Evolutionary conservation across 2,113 vertebrate species (phyloP).

Genomic region (Microtus oregoni): DNA sequence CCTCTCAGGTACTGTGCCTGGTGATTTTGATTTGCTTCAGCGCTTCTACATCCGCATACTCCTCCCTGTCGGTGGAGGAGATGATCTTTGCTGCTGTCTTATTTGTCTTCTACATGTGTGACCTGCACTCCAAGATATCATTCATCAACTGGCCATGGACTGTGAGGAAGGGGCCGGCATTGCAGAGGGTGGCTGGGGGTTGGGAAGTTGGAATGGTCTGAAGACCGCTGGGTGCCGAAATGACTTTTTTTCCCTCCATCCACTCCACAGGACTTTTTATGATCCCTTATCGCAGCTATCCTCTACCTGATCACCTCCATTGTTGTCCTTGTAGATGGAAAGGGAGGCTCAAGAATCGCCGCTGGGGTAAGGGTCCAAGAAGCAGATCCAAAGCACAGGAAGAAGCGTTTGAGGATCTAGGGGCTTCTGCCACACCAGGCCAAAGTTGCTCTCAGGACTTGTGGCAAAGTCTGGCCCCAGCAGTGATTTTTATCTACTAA

Average conservation of each 20-base stretch:
- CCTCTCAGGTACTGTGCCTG: constrained; percentile 76
- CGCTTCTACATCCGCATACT: constrained; percentile 59
- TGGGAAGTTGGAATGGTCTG: neutral
- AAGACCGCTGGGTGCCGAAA: neutral
- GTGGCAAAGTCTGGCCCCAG: neutral
- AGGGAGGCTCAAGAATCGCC: constrained; percentile 47
- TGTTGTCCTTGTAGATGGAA: constrained; percentile 66
- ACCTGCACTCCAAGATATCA: constrained; percentile 70
- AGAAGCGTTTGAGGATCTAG: neutral
- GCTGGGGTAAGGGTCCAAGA: constrained; percentile 75
- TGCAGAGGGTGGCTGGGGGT: neutral
- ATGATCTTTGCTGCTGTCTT: constrained; percentile 76
- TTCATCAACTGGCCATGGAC: constrained; percentile 85
- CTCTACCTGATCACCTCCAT: constrained; percentile 83
- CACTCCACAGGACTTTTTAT: constrained; percentile 77
- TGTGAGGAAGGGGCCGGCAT: constrained; percentile 67
- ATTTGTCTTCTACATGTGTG: constrained; percentile 80
- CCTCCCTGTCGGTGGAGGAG: constrained; percentile 70
- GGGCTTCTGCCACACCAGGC: neutral
- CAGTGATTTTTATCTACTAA: constrained; percentile 16
- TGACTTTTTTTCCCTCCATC: constrained; percentile 27
- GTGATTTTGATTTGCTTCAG: constrained; percentile 82
- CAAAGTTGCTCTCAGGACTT: neutral
- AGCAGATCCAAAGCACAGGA: constrained; percentile 24
- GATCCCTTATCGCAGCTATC: constrained; percentile 69